phyloP scores from a whole-genome alignment of 2,797 vertebrate species.

The Coregonus ussuriensis region DNA sequence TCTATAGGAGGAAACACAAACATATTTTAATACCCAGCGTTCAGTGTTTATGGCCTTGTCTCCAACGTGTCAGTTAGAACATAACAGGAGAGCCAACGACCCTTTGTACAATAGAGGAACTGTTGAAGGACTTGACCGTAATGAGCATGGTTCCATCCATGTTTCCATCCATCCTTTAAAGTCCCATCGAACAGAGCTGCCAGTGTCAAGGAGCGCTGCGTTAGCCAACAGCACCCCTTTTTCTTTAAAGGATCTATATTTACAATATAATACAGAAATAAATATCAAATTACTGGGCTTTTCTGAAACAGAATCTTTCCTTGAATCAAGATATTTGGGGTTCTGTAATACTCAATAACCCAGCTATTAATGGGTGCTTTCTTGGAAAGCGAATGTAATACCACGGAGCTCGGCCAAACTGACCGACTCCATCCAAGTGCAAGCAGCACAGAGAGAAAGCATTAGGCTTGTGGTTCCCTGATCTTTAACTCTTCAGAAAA shows the following conservation, averaged over 20 bases:
- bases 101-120: constrained; percentile 42
- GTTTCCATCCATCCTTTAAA: constrained; percentile 45
- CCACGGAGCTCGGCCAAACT: constrained; percentile 66
- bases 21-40: constrained; percentile 34
- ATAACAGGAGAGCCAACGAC: constrained; percentile 37
- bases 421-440: constrained; percentile 63
- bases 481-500: constrained; percentile 72
- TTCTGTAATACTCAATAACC: constrained; percentile 68
- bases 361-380: constrained; percentile 66
- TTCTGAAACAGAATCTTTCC: constrained; percentile 62
- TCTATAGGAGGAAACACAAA: constrained; percentile 51
- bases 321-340: constrained; percentile 63
- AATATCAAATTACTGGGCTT: constrained; percentile 45
- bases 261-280: constrained; percentile 34
- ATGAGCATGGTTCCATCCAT: constrained; percentile 37
- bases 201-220: constrained; percentile 27
- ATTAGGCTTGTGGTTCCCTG: constrained; percentile 72
- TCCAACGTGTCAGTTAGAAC: constrained; percentile 60
- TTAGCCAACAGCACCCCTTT: constrained; percentile 15
- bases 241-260: constrained; percentile 13
- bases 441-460: constrained; percentile 66
- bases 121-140: constrained; percentile 40
- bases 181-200: constrained; percentile 22
- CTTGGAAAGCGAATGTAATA: constrained; percentile 70
- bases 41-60: constrained; percentile 30